Percentiles rank a stretch among this genome's conserved stretches.
phyloP scores from a whole-genome alignment of 2,888 invertebrate genomes.

The Antheraea yamamai region DNA sequence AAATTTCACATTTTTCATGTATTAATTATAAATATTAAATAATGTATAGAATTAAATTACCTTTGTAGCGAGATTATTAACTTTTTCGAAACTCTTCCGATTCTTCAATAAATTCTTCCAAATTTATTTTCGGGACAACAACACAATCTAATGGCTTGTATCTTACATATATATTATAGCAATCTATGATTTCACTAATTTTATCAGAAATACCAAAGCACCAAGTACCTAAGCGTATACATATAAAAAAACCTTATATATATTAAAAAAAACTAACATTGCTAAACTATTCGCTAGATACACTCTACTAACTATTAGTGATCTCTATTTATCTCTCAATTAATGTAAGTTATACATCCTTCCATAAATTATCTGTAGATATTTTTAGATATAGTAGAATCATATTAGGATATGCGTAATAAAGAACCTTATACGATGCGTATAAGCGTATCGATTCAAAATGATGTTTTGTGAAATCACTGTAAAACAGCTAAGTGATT shows the following conservation, averaged over 20 bases:
- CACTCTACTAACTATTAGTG: neutral
- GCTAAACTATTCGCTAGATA: neutral
- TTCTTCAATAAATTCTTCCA: neutral
- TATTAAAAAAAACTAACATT: slow-evolving; percentile 2
- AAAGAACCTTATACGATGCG: neutral
- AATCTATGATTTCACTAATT: neutral
- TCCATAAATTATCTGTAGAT: slow-evolving; percentile 38
- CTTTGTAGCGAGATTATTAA: neutral
- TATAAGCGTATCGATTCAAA: slow-evolving; percentile 3
- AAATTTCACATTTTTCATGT: neutral
- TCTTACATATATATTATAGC: neutral
- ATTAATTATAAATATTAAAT: neutral
- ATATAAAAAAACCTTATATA: neutral
- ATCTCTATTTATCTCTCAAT: neutral
- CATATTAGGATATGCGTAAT: neutral
- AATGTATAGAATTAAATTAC: neutral
- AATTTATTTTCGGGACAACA: neutral
- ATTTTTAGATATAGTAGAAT: neutral
- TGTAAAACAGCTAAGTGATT: neutral
- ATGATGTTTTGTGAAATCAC: neutral
- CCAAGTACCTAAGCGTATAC: neutral
- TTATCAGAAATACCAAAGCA: neutral
- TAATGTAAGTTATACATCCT: slow-evolving; percentile 20
- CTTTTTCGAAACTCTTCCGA: neutral
- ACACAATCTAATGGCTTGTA: slow-evolving; percentile 24